Evolutionary conservation across 2,113 vertebrate genomes (phyloP), one percentile per base, ranked within the genome.

Genomic region (Gymnorhina tibicen): DNA sequence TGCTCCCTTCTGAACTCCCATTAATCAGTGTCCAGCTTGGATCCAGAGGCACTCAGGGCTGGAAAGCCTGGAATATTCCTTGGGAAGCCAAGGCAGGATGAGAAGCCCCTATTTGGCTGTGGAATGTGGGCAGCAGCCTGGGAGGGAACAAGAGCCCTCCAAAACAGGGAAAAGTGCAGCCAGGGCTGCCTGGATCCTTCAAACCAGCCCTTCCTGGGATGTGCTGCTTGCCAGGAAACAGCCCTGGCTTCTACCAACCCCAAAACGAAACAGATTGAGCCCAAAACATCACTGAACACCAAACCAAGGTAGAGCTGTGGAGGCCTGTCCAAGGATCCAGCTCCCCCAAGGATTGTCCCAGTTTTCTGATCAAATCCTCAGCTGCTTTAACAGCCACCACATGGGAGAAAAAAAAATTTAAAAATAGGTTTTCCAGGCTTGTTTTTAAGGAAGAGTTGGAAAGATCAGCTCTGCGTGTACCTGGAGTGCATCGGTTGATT

Each of bases 41-140:
- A 44, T 7, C 28, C 30, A 13, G 7, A 37, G 10, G 58, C 58
- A 35, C 1, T 6, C 7, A 2, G 2, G 4, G 53, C 60, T 85
- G 23, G 17, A 41, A 63, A 16, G 3, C 4, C 62, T 16, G 30
- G 55, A 24, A 13, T 1, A 1, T 23, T 56, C 35, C 60, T 20
- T 0, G 2, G 66, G 66, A 70, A 35, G 62, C 50, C 84, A 20
- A 6, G 6, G 35, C 3, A 20, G 66, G 50, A 27, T 1, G 47
- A 89, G 84, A 22, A 79, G 63, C 49, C 92, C 84, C 78, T 73
- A 46, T 87, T 84, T 89, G 94, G 92, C 80, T 44, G 58, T 56
- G 92, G 87, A 94, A 86, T 63, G 76, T 9, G 26, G 76, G 79
- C 60, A 33, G 59, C 0, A 33, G 10, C 58, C 60, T 28, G 10